Percentiles rank a stretch among this genome's conserved stretches.
Evolutionary conservation across 2,113 vertebrate genomes (phyloP).

Genomic region (Formicarius rufipectus): DNA sequence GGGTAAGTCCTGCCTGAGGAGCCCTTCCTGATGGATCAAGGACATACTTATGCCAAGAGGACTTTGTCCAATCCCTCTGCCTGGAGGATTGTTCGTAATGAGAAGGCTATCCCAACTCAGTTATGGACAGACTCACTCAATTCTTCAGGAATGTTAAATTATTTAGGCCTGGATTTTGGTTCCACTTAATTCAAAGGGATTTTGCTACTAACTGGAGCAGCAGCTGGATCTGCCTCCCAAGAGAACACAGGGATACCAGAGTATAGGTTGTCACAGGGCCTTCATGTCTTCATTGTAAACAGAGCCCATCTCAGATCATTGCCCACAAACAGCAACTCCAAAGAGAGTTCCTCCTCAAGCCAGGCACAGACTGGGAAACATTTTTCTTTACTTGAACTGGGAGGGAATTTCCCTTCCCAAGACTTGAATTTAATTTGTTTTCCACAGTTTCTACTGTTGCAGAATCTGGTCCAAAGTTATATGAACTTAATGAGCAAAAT

Average conservation of each 20-base stretch:
- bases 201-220: background rate
- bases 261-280: background rate
- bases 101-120: background rate
- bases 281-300: background rate
- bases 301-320: background rate
- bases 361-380: accelerated
- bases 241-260: background rate
- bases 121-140: background rate
- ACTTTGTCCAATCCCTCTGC: background rate
- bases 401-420: background rate
- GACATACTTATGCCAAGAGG: background rate
- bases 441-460: background rate
- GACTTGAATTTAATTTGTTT: background rate
- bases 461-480: background rate
- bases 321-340: background rate
- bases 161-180: background rate
- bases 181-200: constrained; percentile 1
- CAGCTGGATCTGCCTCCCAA: background rate
- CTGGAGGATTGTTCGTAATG: background rate
- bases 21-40: background rate
- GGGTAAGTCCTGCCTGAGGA: background rate
- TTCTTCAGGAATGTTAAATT: background rate
- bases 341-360: background rate
- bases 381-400: background rate
- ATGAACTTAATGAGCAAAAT: background rate